Evolutionary conservation across 2,888 invertebrate genomes (phyloP).

Genomic region (Ferdinandea cuprea): DNA sequence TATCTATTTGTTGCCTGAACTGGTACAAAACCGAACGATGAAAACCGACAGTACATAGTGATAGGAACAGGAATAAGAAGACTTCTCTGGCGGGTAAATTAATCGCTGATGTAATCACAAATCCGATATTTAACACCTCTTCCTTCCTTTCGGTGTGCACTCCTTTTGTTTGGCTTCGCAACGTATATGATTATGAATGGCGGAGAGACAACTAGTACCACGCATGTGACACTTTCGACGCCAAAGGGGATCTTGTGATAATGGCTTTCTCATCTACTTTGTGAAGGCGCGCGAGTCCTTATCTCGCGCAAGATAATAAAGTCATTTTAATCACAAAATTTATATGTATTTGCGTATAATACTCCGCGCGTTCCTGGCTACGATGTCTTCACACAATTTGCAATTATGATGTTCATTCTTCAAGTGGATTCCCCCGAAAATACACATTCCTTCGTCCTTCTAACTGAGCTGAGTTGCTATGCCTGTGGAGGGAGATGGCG

Average conservation of each 20-base stretch:
- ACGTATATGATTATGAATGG: constrained; percentile 26
- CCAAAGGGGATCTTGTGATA: constrained; percentile 51
- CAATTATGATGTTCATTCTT: constrained; percentile 67
- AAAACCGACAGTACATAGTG: too few species aligned
- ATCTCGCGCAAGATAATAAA: constrained; percentile 75
- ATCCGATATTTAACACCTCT: constrained; percentile 62
- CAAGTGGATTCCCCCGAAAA: constrained; percentile 44
- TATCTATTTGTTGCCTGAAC: constrained; percentile 57
- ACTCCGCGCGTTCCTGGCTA: constrained; percentile 2
- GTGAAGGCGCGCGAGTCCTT: constrained; percentile 36
- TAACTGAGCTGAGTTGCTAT: neutral
- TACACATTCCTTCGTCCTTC: neutral
- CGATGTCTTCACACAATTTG: constrained; percentile 61
- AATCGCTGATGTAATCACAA: constrained; percentile 74
- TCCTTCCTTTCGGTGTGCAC: neutral
- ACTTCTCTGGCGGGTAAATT: constrained; percentile 56
- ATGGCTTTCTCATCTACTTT: constrained; percentile 50
- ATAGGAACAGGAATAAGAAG: neutral
- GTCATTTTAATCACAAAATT: constrained; percentile 74
- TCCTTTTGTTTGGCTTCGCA: constrained; percentile 34
- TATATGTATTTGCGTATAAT: constrained; percentile 18
- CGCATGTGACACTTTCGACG: constrained; percentile 63
- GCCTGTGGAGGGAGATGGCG: neutral
- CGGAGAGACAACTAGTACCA: neutral
- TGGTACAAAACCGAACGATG: too few species aligned